Percentiles rank a stretch among this genome's conserved stretches.
Evolutionary conservation across 2,888 invertebrate species (phyloP).

Genomic region (Gari tellinella): DNA sequence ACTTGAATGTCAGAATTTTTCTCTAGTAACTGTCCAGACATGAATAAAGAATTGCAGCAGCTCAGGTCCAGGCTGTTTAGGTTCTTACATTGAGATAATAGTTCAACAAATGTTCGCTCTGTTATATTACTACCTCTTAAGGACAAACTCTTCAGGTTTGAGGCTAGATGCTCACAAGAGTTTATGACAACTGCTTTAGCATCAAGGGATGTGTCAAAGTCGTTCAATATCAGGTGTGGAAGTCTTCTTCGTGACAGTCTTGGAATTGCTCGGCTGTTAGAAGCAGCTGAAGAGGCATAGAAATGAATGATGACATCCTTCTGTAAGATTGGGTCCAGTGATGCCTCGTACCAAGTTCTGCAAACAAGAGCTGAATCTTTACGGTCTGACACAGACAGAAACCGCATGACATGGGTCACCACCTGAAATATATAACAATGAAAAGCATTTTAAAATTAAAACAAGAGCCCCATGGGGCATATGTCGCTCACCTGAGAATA

Average conservation of each 20-base stretch:
- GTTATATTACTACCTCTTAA: conserved; percentile 80
- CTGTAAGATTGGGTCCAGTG: conserved; percentile 87
- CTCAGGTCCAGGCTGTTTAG: conserved; percentile 88
- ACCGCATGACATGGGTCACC: conserved; percentile 79
- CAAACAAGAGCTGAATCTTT: conserved; percentile 89
- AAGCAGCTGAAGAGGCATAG: conserved; percentile 62
- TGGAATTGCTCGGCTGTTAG: conserved; percentile 44
- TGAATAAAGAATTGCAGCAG: conserved; percentile 89
- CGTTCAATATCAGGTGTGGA: conserved; percentile 75
- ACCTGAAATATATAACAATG: conserved; percentile 70
- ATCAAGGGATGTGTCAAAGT: conserved; percentile 73
- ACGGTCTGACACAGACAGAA: conserved; percentile 87
- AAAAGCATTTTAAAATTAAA: too few relatives aligned
- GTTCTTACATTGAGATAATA: conserved; percentile 83
- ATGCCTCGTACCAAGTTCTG: conserved; percentile 89
- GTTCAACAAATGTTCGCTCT: conserved; percentile 74
- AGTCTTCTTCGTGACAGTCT: conserved; percentile 63
- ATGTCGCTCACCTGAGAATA: too few relatives aligned
- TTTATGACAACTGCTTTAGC: conserved; percentile 68
- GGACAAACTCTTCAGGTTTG: conserved; percentile 73
- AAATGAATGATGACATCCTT: conserved; percentile 86
- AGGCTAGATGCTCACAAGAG: conserved; percentile 72
- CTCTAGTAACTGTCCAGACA: conserved; percentile 90
- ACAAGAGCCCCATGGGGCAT: too few relatives aligned
- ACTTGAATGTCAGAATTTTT: conserved; percentile 85